Evolutionary conservation across 2,888 invertebrate genomes (phyloP).

Genomic region (Deilephila porcellus): DNA sequence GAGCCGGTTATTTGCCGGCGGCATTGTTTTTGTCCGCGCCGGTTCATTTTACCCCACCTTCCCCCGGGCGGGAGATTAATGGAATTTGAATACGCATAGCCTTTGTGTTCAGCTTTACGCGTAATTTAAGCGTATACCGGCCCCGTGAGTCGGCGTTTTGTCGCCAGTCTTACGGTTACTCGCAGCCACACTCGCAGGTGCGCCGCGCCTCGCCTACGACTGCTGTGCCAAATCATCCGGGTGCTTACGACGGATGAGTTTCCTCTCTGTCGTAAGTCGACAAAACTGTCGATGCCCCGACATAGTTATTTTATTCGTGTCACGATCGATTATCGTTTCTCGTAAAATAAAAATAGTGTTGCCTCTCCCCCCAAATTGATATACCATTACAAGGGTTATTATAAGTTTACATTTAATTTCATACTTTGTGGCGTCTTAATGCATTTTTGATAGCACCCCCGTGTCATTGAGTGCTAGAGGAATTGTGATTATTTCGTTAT

Average conservation of each 20-base stretch:
- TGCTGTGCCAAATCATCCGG: slow-evolving; percentile 61
- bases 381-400: slow-evolving; percentile 44
- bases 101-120: slow-evolving; percentile 84
- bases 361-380: slow-evolving; percentile 39
- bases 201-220: slow-evolving; percentile 58
- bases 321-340: neutral
- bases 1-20: slow-evolving; percentile 84
- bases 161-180: slow-evolving; percentile 70
- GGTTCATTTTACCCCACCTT: slow-evolving; percentile 83
- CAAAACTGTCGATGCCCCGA: slow-evolving; percentile 49
- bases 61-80: slow-evolving; percentile 81
- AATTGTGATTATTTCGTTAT: slow-evolving; percentile 64
- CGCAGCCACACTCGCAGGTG: slow-evolving; percentile 73
- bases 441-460: slow-evolving; percentile 59
- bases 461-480: slow-evolving; percentile 50
- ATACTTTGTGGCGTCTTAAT: slow-evolving; percentile 54
- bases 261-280: slow-evolving; percentile 43
- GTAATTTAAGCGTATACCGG: slow-evolving; percentile 81
- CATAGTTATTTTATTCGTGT: slow-evolving; percentile 12
- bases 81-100: slow-evolving; percentile 85
- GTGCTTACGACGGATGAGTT: slow-evolving; percentile 17
- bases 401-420: slow-evolving; percentile 48
- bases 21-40: slow-evolving; percentile 84
- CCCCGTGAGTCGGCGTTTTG: slow-evolving; percentile 79
- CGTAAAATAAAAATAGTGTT: neutral